Evolutionary conservation across 1,140 invertebrate species (phyloP), one percentile per base, ranked within the genome.

Genomic region (Drosophila neocordata): DNA sequence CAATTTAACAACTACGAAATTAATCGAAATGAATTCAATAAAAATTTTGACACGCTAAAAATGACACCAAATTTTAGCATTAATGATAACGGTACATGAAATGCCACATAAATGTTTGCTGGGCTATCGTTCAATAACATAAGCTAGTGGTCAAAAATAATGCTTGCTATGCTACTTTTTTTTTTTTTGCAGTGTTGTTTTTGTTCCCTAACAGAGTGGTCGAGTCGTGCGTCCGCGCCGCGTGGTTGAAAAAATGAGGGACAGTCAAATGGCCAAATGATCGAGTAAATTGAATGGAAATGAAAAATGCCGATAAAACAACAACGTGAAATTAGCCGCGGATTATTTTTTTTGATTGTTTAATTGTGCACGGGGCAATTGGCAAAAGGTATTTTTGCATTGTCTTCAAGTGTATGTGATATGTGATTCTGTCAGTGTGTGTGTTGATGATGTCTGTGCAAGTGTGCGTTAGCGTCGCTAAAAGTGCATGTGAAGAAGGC

Each of bases 401-500:
- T 56, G 53, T 34, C 53, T 35, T 11, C 15, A 56, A 34, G 7
- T 55, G 52, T 13, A 31, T 31, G 52, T 55, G 52, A 15, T 56
- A 7, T 31, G 53, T 35, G 53, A 34, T 13, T 56, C 27, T 34
- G 53, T 18, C 22, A 24, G n/a, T n/a, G 53, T 56, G 41, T 48
- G 7, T 56, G 53, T 11, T 15, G 13, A 27, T 56, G 27, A 34
- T 55, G 13, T 27, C 24, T 34, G 27, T 55, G 27, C 31, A 34
- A 31, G 53, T 56, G 27, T 56, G 53, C 31, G 27, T 56, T 27
- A 56, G 53, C 53, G 53, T 56, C 53, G 58, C 34, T 41, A 60
- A 60, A 56, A 56, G 53, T 56, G 53, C 53, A 56, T 56, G 53
- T 56, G 53, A 56, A 56, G 53, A 31, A 56, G 31, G 27, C 27